Evolutionary conservation across 2,113 vertebrate species (phyloP).

Genomic region (Phycodurus eques): DNA sequence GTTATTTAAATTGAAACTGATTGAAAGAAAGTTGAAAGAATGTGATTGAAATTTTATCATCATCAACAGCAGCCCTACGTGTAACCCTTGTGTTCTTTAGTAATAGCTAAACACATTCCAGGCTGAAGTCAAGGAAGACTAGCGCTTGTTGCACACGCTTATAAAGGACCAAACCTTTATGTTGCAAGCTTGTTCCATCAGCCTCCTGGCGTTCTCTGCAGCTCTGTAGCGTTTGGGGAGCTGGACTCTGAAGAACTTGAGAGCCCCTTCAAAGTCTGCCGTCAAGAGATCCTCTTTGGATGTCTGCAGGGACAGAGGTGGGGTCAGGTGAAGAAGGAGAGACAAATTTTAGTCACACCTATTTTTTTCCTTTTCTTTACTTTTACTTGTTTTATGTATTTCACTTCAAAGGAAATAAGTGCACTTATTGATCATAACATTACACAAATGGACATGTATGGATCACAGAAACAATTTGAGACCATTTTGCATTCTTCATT

Average conservation of each 20-base stretch:
- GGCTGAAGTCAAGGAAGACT: not conserved
- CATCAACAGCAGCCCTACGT: not conserved
- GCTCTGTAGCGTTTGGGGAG: slow-evolving; percentile 96
- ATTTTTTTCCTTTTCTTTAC: not conserved
- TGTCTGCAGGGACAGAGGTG: slow-evolving; percentile 73
- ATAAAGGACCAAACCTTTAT: slow-evolving; percentile 84
- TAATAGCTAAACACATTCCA: not conserved
- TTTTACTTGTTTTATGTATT: not conserved
- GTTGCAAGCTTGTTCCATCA: slow-evolving; percentile 98
- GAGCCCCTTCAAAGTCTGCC: slow-evolving; percentile 96
- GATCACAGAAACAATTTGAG: too few relatives aligned
- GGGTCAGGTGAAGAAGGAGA: not conserved
- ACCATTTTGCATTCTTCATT: too few relatives aligned
- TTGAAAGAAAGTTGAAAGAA: not conserved
- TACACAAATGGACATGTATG: not conserved
- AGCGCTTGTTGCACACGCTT: not conserved
- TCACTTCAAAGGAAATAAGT: not conserved
- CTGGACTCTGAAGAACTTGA: slow-evolving; percentile 98
- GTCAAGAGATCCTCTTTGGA: slow-evolving; percentile 98
- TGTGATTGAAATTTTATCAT: not conserved
- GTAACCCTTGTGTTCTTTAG: not conserved
- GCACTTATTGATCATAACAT: not conserved
- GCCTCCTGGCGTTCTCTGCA: slow-evolving; percentile 91
- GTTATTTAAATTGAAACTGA: too few relatives aligned
- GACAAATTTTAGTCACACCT: not conserved